A percentile compares a stretch with the other conserved stretches of the same genome.
Evolutionary conservation across 53 echinoderm and acorn worm species (phyloP).

Genomic region (Patiria pectinifera): DNA sequence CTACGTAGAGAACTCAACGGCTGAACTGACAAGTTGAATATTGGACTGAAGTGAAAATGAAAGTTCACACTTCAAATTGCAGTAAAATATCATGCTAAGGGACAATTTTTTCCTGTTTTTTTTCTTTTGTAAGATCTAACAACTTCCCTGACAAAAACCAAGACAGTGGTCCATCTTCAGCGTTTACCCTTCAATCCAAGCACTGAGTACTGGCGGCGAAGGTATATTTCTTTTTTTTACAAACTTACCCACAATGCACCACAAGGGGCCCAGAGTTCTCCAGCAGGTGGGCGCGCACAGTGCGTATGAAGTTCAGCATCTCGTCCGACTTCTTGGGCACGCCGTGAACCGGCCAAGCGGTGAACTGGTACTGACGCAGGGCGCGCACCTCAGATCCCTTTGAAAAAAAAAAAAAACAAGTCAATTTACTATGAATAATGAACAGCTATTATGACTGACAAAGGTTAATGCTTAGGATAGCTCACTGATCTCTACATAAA

Average conservation of each 20-base stretch:
- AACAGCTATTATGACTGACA: not conserved
- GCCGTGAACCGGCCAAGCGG: conserved; percentile 79
- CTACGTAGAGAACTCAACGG: no score
- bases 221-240: not conserved
- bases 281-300: conserved; percentile 65
- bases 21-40: not conserved
- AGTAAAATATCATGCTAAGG: not conserved
- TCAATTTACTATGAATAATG: not conserved
- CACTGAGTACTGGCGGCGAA: not conserved
- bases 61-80: not conserved
- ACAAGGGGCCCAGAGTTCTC: conserved; percentile 75
- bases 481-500: no score
- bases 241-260: conserved; percentile 91
- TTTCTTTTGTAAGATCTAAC: no score
- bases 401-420: not conserved
- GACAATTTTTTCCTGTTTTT: not conserved
- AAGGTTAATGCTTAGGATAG: no score
- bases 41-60: not conserved
- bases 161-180: not conserved
- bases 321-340: conserved; percentile 75
- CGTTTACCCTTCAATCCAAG: not conserved
- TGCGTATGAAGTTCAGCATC: conserved; percentile 72
- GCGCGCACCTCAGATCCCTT: conserved; percentile 78
- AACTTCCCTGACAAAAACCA: no score
- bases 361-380: conserved; percentile 78